These are phyloP conservation scores for Mesoclemmys tuberculata DNA, from an alignment of 2,113 vertebrate genomes.

Conservation along the genomic window DNA sequence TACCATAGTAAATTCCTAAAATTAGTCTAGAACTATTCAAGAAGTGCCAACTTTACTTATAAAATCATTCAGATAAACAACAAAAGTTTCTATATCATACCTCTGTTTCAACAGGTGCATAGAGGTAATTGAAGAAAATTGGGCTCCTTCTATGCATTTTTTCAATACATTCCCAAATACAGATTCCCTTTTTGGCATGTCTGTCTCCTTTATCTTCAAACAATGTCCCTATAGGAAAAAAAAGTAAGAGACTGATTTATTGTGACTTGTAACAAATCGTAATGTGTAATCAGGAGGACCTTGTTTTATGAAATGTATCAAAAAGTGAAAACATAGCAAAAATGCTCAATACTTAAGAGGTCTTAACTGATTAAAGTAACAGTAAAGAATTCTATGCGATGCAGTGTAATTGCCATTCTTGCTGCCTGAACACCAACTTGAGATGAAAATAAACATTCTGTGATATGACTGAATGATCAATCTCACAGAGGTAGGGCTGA, in stretches of 20 bases:
- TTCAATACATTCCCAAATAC: constrained; percentile 97
- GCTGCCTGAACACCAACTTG: neutral
- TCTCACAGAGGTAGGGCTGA: neutral
- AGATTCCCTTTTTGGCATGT: constrained; percentile 91
- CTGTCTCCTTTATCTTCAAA: constrained; percentile 98
- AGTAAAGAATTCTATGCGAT: neutral
- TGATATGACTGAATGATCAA: neutral
- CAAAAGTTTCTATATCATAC: constrained; percentile 59
- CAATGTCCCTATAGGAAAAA: constrained; percentile 85
- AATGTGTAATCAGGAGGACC: neutral
- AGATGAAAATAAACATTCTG: neutral
- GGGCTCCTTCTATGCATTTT: constrained; percentile 93
- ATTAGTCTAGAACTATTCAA: neutral
- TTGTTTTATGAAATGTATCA: neutral
- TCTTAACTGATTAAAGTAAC: neutral
- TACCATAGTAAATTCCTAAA: neutral
- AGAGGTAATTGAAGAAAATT: constrained; percentile 97
- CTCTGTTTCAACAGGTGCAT: constrained; percentile 86
- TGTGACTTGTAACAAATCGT: neutral
- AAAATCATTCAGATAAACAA: constrained; percentile 37
- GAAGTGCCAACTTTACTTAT: neutral
- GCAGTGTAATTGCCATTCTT: neutral
- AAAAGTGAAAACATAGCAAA: neutral
- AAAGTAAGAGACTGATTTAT: neutral
- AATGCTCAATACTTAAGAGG: neutral